Evolutionary conservation across 1,140 invertebrate genomes (phyloP), one percentile per base, ranked within the genome.

Genomic region (Drosophila nannoptera): DNA sequence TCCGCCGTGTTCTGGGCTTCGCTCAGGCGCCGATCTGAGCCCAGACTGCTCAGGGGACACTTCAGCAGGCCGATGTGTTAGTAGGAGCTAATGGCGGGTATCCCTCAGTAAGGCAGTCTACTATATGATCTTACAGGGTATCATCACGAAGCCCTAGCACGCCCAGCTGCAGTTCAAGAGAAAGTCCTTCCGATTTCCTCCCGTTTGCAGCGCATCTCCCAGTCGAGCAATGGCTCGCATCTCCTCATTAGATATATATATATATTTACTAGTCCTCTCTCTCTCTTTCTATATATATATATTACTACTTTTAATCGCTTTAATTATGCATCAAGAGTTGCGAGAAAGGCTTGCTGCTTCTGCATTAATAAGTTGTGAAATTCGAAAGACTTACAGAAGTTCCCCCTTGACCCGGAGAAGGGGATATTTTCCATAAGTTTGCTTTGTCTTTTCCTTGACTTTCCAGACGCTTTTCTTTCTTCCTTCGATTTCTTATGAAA

Each of bases 1-100:
- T 84, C 69, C 2, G 3, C 29, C 8, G 71, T 14, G 43, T 84
- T 64, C 7, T 84, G 36, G 0, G 66, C 29, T 4, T 73, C 76
- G 4, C 0, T 16, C 11, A 49, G 49, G 0, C 7, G 7, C 5
- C 52, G 11, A 56, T 84, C 45, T 4, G 14, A 33, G 11, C 64
- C 61, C 0, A 83, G 56, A 2, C 32, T 31, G 1, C 7, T 6
- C 14, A 83, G 7, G 0, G 80, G 48, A 5, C 66, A 5, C 8
- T 70, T 78, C 0, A 83, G 66, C 0, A 83, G 8, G 2, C 2
- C n/a, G 0, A 83, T 65, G 22, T n/a, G n/a, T n/a, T n/a, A n/a
- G n/a, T n/a, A n/a, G n/a, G n/a, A n/a, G n/a, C n/a, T 22, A 22
- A 22, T 22, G 3, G 22, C 1, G 22, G 22, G 22, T 22, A 22